A percentile compares a stretch with the other conserved stretches of the same genome.
Conservation (phyloP, 2,888 invertebrate species). For the Lasioglossum calceatum region DNA sequence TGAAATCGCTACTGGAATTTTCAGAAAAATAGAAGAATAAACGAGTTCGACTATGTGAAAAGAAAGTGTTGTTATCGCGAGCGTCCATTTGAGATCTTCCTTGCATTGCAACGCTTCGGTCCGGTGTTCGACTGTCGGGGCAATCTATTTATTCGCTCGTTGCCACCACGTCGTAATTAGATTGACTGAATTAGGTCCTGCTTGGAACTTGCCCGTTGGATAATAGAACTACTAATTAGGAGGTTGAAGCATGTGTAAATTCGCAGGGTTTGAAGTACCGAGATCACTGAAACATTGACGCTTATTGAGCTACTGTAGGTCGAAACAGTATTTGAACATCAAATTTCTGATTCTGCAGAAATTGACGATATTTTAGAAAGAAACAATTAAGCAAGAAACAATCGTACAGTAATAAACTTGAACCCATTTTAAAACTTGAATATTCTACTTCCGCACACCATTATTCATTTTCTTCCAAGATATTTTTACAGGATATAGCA, state of each 20-base stretch:
- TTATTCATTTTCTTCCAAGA: too few species aligned
- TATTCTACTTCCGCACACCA: too few species aligned
- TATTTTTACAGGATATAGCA: too few species aligned
- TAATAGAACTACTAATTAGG: conserved; percentile 1
- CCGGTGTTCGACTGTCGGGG: conserved; percentile 14
- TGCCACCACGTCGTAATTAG: conserved; percentile 44
- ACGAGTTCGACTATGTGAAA: not conserved
- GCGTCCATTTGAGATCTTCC: not conserved
- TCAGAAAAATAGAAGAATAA: not conserved
- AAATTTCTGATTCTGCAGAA: too few species aligned
- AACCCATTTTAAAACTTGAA: too few species aligned
- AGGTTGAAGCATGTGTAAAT: not conserved
- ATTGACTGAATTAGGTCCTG: conserved; percentile 25
- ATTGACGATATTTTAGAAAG: too few species aligned
- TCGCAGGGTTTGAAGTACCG: not conserved
- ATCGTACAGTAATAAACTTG: too few species aligned
- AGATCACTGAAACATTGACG: not conserved
- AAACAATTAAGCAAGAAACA: too few species aligned
- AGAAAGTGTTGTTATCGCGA: not conserved
- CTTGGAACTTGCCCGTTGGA: conserved; percentile 8
- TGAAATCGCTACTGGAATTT: conserved; percentile 3
- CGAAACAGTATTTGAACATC: not conserved
- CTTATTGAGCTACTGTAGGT: not conserved
- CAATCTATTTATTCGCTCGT: conserved; percentile 53
- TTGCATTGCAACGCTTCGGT: conserved; percentile 30